Evolutionary conservation across 2,797 vertebrate genomes (phyloP).

Genomic region (Buphagus erythrorhynchus): DNA sequence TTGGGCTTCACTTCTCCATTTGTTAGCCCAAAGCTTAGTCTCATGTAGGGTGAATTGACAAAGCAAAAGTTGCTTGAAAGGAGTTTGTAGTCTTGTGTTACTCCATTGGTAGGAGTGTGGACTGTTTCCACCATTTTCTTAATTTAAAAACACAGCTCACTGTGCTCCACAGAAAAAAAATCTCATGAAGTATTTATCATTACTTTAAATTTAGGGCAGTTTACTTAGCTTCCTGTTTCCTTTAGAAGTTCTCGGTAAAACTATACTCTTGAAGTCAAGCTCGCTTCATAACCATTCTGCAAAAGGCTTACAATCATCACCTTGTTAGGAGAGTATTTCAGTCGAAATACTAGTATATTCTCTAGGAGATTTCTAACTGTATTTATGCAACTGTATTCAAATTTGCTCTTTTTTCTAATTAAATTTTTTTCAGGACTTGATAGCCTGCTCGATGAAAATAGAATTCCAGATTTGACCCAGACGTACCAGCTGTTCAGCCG

Average conservation of each 20-base stretch:
- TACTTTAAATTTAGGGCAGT: not conserved
- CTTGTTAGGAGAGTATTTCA: not conserved
- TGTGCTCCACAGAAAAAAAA: not conserved
- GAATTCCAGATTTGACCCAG: conserved; percentile 81
- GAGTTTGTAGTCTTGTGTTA: not conserved
- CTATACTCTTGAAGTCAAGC: not conserved
- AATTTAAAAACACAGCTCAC: not conserved
- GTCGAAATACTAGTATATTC: not conserved
- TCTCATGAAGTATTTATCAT: not conserved
- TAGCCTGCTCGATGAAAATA: conserved; percentile 80
- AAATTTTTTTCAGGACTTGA: conserved; percentile 73
- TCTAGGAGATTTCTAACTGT: not conserved
- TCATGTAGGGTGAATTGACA: not conserved
- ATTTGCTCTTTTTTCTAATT: not conserved
- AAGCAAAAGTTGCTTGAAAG: not conserved
- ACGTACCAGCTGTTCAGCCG: conserved; percentile 83
- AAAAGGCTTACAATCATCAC: not conserved
- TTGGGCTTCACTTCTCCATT: not conserved
- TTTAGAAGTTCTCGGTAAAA: not conserved
- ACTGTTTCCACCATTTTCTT: not conserved
- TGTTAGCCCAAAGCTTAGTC: not conserved
- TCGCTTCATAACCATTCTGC: not conserved
- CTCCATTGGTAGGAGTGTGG: fast-evolving
- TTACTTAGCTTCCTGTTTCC: not conserved
- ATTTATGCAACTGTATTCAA: not conserved